These are phyloP conservation scores for Anhinga rufa DNA, from an alignment of 2,113 vertebrate species.

Conservation along the genomic window DNA sequence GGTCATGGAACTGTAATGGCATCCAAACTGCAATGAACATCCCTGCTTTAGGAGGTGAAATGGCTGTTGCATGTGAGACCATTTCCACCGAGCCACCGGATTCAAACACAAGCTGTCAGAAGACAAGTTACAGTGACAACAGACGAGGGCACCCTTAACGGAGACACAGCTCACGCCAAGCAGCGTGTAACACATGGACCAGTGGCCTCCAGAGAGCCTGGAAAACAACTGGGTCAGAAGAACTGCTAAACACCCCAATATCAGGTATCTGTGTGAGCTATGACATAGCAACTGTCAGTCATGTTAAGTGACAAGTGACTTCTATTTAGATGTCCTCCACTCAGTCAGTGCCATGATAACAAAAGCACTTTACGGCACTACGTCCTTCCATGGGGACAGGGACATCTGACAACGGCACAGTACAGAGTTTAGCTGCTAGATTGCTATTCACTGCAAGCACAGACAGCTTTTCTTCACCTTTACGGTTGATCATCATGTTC, in stretches of 20 bases:
- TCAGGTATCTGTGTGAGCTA: background rate
- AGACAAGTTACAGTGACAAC: background rate
- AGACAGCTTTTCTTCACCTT: background rate
- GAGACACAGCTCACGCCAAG: background rate
- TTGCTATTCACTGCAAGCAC: background rate
- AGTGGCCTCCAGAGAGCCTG: background rate
- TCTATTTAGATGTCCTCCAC: background rate
- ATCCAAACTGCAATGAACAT: background rate
- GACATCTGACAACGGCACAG: background rate
- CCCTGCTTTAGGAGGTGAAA: background rate
- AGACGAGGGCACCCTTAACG: fast-evolving
- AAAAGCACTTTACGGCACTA: background rate
- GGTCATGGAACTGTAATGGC: conserved; percentile 41
- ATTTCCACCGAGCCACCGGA: background rate
- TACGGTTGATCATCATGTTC: background rate
- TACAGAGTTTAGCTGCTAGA: background rate
- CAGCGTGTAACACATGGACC: background rate
- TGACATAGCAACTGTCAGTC: background rate
- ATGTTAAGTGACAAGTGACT: background rate
- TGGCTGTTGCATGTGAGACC: background rate
- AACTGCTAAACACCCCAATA: background rate
- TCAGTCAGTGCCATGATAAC: background rate
- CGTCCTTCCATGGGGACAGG: background rate
- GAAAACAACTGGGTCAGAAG: background rate
- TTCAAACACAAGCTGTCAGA: background rate